These are phyloP conservation scores for Lochmaea capreae DNA, from an alignment of 2,888 invertebrate genomes.

Conservation along the genomic window DNA sequence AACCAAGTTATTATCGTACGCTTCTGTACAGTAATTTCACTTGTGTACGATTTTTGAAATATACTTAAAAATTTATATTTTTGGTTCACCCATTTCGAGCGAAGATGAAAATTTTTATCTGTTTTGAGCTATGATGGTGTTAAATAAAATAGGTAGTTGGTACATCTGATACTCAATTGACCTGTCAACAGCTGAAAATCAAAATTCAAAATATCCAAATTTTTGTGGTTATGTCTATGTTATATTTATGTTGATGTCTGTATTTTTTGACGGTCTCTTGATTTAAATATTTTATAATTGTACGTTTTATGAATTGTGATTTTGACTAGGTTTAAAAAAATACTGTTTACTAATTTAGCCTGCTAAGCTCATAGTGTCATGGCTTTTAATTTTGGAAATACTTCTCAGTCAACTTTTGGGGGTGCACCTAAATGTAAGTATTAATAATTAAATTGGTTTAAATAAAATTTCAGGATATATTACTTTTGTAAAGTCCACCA, in stretches of 20 bases:
- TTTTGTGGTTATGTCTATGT: slow-evolving; percentile 41
- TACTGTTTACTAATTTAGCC: neutral
- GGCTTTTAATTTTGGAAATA: slow-evolving; percentile 59
- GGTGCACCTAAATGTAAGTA: slow-evolving; percentile 57
- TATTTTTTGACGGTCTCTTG: neutral
- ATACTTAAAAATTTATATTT: neutral
- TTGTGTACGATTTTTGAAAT: too few species aligned
- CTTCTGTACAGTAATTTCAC: too few species aligned
- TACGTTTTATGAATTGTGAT: neutral
- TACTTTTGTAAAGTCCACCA: neutral
- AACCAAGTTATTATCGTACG: too few species aligned
- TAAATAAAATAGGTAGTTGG: neutral
- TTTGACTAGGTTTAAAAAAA: neutral
- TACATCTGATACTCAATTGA: neutral
- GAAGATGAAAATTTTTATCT: neutral
- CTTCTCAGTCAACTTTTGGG: slow-evolving; percentile 54
- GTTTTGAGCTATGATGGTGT: neutral
- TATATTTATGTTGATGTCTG: neutral
- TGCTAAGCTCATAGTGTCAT: slow-evolving; percentile 32
- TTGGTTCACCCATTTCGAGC: neutral
- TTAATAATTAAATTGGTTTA: neutral
- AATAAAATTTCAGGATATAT: neutral
- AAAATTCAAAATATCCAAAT: slow-evolving; percentile 30
- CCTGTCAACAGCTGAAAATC: neutral
- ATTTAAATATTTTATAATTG: neutral